phyloP scores from a whole-genome alignment of 2,113 vertebrate genomes.

The Stigmatopora nigra region DNA sequence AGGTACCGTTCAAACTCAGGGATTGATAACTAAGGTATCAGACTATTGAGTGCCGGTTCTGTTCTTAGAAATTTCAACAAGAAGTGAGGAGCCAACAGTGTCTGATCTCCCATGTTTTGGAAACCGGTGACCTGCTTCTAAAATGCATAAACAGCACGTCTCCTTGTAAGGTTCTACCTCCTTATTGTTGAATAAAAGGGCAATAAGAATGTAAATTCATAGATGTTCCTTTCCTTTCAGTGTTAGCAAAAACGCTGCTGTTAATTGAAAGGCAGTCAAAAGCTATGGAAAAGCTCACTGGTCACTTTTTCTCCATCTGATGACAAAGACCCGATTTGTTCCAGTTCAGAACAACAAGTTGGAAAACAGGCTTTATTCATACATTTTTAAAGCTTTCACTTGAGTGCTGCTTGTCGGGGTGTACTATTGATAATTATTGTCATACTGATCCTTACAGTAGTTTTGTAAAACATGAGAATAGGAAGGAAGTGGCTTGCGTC shows the following conservation, averaged over 20 bases:
- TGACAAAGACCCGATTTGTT: slow-evolving; percentile 47
- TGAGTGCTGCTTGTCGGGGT: no score
- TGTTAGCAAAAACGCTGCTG: slow-evolving; percentile 75
- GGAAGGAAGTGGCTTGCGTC: neutral
- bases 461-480: neutral
- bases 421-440: no score
- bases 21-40: neutral
- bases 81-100: slow-evolving; percentile 73
- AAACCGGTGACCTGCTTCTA: slow-evolving; percentile 78
- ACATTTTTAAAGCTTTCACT: neutral
- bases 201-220: no score
- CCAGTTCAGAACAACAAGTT: neutral
- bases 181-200: neutral
- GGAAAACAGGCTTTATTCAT: neutral
- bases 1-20: slow-evolving; percentile 64
- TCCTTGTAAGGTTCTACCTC: slow-evolving; percentile 69
- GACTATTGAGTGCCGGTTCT: neutral
- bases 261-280: slow-evolving; percentile 76
- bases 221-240: slow-evolving; percentile 49
- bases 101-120: slow-evolving; percentile 74
- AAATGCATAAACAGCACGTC: slow-evolving; percentile 73
- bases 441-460: neutral
- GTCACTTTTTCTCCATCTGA: slow-evolving; percentile 75
- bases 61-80: slow-evolving; percentile 76
- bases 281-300: slow-evolving; percentile 69